Conservation (phyloP, 2,113 vertebrate species). For the Apteryx owenii region DNA sequence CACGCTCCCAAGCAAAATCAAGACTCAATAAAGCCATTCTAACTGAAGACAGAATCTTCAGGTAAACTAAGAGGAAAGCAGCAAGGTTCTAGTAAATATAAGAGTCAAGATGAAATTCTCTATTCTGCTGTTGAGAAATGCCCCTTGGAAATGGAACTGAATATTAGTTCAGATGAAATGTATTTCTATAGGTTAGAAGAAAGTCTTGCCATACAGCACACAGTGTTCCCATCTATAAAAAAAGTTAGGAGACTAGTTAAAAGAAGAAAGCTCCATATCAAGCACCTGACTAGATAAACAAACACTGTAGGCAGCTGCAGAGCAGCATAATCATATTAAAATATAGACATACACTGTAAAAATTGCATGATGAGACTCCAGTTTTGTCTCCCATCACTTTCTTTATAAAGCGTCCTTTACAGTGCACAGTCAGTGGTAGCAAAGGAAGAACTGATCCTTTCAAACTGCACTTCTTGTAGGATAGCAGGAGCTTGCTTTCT, state of each 20-base stretch:
- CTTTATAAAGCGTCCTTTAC: neutral
- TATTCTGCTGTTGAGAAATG: neutral
- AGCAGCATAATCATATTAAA: neutral
- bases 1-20: neutral
- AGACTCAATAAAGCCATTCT: neutral
- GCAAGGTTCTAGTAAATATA: neutral
- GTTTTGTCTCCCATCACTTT: neutral
- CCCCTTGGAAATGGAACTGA: neutral
- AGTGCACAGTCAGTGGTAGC: neutral
- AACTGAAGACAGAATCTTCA: neutral
- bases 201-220: neutral
- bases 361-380: neutral
- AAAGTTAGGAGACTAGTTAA: neutral
- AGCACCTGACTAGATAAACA: neutral
- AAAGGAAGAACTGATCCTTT: neutral
- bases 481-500: neutral
- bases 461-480: neutral
- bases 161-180: neutral
- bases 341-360: neutral
- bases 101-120: neutral
- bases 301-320: neutral
- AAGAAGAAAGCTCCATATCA: neutral
- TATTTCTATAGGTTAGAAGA: neutral
- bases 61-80: neutral
- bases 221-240: neutral